These are phyloP conservation scores for Mus musculus DNA, from an alignment of 2,113 vertebrate species.

Conservation along the genomic window DNA sequence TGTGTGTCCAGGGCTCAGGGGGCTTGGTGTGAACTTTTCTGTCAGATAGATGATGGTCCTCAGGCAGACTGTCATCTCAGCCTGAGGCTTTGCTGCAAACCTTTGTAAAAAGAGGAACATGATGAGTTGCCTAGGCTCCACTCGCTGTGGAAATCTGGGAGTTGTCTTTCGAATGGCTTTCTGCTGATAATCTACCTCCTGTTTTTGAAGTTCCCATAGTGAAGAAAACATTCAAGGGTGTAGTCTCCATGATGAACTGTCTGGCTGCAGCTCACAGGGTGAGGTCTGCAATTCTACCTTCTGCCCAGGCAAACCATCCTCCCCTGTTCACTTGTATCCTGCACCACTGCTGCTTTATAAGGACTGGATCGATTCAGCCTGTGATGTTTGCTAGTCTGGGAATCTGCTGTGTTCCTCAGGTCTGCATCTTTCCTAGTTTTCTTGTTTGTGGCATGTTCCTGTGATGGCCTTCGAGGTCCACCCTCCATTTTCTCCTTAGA, in stretches of 20 bases:
- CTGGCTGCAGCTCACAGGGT: background rate
- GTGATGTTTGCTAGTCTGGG: background rate
- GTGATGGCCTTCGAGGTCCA: background rate
- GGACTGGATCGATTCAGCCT: background rate
- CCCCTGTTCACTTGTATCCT: background rate
- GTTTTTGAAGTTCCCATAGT: slow-evolving; percentile 57
- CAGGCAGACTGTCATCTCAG: background rate
- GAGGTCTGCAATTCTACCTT: background rate
- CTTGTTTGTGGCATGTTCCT: background rate
- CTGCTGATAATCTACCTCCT: slow-evolving; percentile 16
- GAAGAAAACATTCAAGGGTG: slow-evolving; percentile 52
- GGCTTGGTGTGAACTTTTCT: slow-evolving; percentile 29
- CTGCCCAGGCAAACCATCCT: background rate
- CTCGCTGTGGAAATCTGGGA: slow-evolving; percentile 25
- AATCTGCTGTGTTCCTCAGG: background rate
- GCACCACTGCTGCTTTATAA: background rate
- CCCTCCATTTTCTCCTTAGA: background rate
- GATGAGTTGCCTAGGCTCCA: background rate
- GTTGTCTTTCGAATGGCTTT: slow-evolving; percentile 8
- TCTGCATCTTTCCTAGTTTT: background rate
- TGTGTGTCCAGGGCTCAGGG: slow-evolving; percentile 43
- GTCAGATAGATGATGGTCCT: background rate
- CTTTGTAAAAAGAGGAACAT: background rate
- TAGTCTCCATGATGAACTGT: slow-evolving; percentile 35
- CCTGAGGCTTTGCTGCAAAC: background rate